Evolutionary conservation across 2,797 vertebrate species (phyloP).

Genomic region (Pseudomugil tenellus): DNA sequence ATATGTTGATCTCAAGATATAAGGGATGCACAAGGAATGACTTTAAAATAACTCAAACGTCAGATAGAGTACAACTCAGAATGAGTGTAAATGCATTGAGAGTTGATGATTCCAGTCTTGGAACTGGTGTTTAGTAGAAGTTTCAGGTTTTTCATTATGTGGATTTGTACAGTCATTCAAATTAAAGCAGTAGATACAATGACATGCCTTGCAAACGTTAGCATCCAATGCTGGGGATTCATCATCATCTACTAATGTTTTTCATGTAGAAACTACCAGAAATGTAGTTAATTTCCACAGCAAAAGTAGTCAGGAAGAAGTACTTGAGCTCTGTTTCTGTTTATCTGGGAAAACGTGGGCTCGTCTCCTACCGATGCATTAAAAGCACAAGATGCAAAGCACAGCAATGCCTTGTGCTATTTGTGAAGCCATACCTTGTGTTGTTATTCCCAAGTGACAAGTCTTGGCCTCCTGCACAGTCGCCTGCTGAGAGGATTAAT

Average conservation of each 20-base stretch:
- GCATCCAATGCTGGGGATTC: not conserved
- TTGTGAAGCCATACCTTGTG: conserved; percentile 33
- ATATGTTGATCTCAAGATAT: conserved; percentile 12
- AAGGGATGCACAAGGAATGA: not conserved
- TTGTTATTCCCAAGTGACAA: conserved; percentile 32
- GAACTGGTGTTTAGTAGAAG: too few species aligned
- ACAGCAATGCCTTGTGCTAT: conserved; percentile 8
- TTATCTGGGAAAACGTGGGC: not conserved
- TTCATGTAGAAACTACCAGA: not conserved
- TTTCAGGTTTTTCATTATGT: too few species aligned
- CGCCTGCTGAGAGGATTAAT: conserved; percentile 32
- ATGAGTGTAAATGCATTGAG: conserved; percentile 15
- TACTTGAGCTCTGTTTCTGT: not conserved
- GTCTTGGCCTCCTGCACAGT: conserved; percentile 8
- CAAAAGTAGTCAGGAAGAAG: not conserved
- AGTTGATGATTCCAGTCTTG: conserved; percentile 9
- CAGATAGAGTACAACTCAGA: conserved; percentile 11
- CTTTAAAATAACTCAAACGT: conserved; percentile 3
- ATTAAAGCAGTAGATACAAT: too few species aligned
- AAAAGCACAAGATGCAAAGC: conserved; percentile 16
- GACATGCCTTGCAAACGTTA: too few species aligned
- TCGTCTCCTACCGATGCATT: conserved; percentile 13
- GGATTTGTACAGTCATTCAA: too few species aligned
- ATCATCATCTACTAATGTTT: too few species aligned
- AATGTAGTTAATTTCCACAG: not conserved